These are phyloP conservation scores for Bufotes viridis DNA, from an alignment of 2,797 vertebrate genomes.

Conservation along the genomic window DNA sequence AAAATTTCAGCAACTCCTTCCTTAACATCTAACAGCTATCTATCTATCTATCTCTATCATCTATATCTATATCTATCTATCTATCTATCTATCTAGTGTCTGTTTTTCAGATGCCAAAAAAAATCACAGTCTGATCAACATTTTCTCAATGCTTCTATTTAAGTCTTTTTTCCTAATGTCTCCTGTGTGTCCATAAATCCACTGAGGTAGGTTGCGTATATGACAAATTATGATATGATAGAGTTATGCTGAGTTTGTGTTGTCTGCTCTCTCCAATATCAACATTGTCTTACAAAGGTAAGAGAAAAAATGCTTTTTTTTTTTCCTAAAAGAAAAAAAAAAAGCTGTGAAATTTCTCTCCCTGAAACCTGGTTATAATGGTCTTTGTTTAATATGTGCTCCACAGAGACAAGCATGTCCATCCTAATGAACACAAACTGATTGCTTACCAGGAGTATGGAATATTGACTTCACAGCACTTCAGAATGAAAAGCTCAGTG, in stretches of 20 bases:
- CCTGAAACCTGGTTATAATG: constrained; percentile 35
- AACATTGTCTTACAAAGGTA: constrained; percentile 40
- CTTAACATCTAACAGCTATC: no score
- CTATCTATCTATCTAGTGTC: no score
- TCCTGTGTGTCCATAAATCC: constrained; percentile 65
- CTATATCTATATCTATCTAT: no score
- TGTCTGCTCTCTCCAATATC: constrained; percentile 64
- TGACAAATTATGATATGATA: constrained; percentile 71
- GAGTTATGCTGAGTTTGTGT: constrained; percentile 72
- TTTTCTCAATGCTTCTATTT: constrained; percentile 5
- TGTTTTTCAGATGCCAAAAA: not conserved
- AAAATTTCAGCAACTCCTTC: no score
- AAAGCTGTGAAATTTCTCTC: constrained; percentile 34
- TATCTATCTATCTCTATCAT: no score
- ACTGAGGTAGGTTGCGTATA: constrained; percentile 66
- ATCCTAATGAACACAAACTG: constrained; percentile 55
- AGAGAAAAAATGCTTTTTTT: constrained; percentile 22
- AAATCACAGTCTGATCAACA: constrained; percentile 1
- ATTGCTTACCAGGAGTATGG: not conserved
- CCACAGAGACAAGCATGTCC: constrained; percentile 32
- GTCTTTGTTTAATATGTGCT: constrained; percentile 28
- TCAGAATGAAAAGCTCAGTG: not conserved
- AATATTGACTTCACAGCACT: not conserved
- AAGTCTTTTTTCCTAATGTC: constrained; percentile 28
- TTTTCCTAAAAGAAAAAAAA: not conserved